Base-by-base conservation (phyloP, 23 tunicate genomes). In the Trididemnum nubilum region DNA sequence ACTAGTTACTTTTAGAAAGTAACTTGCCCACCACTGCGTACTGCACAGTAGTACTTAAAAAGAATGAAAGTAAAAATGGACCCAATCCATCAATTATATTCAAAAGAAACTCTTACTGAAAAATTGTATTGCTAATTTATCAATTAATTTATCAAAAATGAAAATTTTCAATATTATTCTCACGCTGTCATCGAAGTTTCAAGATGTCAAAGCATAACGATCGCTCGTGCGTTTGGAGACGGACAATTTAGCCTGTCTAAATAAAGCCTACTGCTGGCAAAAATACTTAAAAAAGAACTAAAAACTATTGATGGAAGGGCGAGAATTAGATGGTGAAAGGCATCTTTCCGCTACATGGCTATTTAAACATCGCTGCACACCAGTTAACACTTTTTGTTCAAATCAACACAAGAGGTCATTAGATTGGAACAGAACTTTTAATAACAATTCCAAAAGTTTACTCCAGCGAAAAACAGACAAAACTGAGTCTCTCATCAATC, bases 161-260 rank as follows among this genome's bases (percentile, higher is more conserved):
- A 61, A 44, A 44, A 44, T 44, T 9, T 44, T 7, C 15, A 44
- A 22, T 12, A 61, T 12, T 12, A 61, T 33, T 73, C 79, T 34
- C 79, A 73, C 79, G 79, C 79, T 34, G 79, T 73, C 79, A 34
- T 12, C 15, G 15, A 44, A 44, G 29, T 24, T 15, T 73, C 35
- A 44, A 39, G 31, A 24, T 73, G 79, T 12, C 79, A 73, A 26
- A 34, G 36, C 82, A 33, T 29, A 77, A 77, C 28, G 54, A 26
- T 21, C 86, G 67, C 86, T 50, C 86, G 86, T 70, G 86, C 78
- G 78, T 52, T 51, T 34, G 26, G 67, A 44, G 2, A 9, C 59
- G 86, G 65, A 33, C 86, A 82, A 82, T 82, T 82, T 82, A 71
- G 33, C 71, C 71, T 71, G 51, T 4, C 78, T 26, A 82, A 82